Conservation (phyloP, 1,140 invertebrate genomes). For the Euwallacea fornicatus region DNA sequence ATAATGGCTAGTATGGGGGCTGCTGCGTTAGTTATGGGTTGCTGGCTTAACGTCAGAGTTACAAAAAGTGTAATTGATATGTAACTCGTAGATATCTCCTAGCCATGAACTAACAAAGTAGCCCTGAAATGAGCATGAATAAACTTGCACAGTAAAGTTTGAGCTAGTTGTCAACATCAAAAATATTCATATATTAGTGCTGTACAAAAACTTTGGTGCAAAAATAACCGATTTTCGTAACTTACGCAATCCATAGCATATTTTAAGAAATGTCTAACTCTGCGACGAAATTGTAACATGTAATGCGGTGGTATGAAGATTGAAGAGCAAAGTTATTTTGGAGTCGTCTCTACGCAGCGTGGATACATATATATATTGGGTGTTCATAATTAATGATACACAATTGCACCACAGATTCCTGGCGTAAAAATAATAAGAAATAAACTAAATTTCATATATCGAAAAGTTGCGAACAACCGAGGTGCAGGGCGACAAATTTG, state of each 20-base stretch:
- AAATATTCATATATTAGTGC: constrained; percentile 31
- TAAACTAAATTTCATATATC: too few species aligned
- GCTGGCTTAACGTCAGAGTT: not conserved
- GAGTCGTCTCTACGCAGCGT: too few species aligned
- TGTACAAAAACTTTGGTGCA: constrained; percentile 29
- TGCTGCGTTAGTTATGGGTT: not conserved
- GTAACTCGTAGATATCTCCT: not conserved
- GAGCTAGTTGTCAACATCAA: constrained; percentile 30
- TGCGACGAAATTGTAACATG: too few species aligned
- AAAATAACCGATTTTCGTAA: constrained; percentile 16
- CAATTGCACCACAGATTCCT: too few species aligned
- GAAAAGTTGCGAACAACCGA: too few species aligned
- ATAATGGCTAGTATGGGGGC: not conserved
- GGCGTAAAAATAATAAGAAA: too few species aligned
- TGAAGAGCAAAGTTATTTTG: not conserved
- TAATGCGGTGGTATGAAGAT: not conserved
- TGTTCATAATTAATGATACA: too few species aligned
- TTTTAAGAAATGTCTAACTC: not conserved
- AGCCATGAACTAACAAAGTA: not conserved
- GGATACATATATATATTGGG: not conserved
- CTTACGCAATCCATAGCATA: constrained; percentile 12
- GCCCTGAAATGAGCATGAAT: not conserved
- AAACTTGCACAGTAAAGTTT: constrained; percentile 16
- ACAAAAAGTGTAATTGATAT: not conserved
- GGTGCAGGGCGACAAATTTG: too few species aligned